Base-by-base conservation (phyloP, 2,888 invertebrate genomes). In the Dusona sp. region DNA sequence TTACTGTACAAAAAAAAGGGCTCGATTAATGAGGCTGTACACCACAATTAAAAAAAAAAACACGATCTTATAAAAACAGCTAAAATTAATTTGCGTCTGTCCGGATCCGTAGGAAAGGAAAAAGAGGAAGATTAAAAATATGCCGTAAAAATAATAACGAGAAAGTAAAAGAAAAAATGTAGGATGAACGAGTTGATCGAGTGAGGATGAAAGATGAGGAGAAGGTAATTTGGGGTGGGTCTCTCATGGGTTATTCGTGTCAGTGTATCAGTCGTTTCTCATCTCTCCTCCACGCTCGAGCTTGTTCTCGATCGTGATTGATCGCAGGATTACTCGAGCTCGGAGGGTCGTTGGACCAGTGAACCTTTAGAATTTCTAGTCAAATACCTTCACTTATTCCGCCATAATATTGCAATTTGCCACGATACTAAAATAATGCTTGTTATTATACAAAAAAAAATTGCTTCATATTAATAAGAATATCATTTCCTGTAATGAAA, bases 191-290 rank as follows among this genome's bases (percentile, higher is more conserved):
- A 38, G 25, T 16, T 11, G 68, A 16, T 9, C 13, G 38, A 29
- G 29, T 88, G 89, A 89, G 85, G 88, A 25, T n/a, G 87, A 48
- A 88, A 82, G 87, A 84, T 86, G 57, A 73, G 70, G 87, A 79
- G 82, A 83, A 83, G 48, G 29, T n/a, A 38, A n/a, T 70, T 79
- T 29, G 42, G 78, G 67, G 38, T 22, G 16, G 67, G 13, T 36
- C 57, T 64, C 61, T 57, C 45, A 2, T 16, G 70, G 64, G 64
- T 72, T 87, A 88, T 89, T 88, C 88, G 89, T 89, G 90, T 86
- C 89, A 90, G 89, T 91, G 88, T 90, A 89, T 90, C 91, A 90
- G 88, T 89, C 87, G 89, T 89, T 88, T 89, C 88, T 83, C 88
- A 87, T 84, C 86, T 82, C 33, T 77, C 61, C 72, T 86, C 83